Evolutionary conservation across 2,113 vertebrate species (phyloP).

Genomic region (Pristiophorus japonicus): DNA sequence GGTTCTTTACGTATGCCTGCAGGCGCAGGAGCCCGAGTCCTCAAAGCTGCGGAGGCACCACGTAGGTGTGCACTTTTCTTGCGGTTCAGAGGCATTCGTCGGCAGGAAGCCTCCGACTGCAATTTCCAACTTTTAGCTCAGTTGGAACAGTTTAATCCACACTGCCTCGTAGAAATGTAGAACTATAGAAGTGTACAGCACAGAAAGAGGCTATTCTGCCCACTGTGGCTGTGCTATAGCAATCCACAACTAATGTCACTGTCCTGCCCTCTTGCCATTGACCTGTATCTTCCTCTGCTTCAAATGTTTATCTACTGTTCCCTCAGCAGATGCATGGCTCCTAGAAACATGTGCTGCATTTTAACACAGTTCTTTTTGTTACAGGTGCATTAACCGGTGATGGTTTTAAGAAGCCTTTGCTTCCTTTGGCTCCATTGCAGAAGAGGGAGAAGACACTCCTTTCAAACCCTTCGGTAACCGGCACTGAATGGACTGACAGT

Average conservation of each 20-base stretch:
- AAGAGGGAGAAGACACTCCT: background rate
- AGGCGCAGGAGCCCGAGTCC: too few relatives aligned
- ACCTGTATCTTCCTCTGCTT: background rate
- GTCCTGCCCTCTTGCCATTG: background rate
- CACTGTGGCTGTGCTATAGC: background rate
- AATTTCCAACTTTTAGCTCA: background rate
- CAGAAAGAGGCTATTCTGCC: background rate
- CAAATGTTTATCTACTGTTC: background rate
- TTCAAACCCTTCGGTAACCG: background rate
- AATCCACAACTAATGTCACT: background rate
- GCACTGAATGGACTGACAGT: background rate
- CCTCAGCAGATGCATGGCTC: background rate
- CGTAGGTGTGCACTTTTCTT: too few relatives aligned
- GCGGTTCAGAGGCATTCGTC: too few relatives aligned
- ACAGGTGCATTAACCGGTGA: background rate
- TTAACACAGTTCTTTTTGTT: background rate
- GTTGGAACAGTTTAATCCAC: background rate
- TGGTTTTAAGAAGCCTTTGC: constrained; percentile 27
- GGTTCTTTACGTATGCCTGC: too few relatives aligned
- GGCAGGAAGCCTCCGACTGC: too few relatives aligned
- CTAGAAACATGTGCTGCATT: background rate
- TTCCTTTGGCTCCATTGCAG: constrained; percentile 18
- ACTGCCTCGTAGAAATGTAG: background rate
- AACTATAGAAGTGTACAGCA: background rate
- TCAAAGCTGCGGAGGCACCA: too few relatives aligned